These are phyloP conservation scores for Thysanoteuthis rhombus DNA, from an alignment of 2,888 invertebrate species.

Conservation along the genomic window DNA sequence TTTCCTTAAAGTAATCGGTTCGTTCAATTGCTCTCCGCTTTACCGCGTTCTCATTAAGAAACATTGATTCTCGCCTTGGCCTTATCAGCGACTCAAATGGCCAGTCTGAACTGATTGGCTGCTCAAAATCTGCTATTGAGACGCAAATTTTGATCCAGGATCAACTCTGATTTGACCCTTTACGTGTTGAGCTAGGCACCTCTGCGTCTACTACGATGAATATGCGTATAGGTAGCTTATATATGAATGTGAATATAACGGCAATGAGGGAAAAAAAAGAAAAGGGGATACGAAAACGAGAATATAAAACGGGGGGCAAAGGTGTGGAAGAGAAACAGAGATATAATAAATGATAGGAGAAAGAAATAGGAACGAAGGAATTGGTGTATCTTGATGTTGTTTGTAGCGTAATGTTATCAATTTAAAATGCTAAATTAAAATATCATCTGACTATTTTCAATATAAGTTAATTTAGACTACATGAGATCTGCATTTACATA, in stretches of 20 bases:
- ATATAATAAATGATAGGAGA: neutral
- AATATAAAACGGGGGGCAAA: neutral
- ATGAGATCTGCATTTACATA: neutral
- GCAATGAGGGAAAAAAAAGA: neutral
- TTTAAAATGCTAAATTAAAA: neutral
- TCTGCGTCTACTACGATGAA: neutral
- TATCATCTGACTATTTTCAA: neutral
- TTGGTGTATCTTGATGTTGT: too few species aligned
- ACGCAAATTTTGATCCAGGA: slow-evolving; percentile 12
- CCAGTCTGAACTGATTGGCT: neutral
- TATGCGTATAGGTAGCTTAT: neutral
- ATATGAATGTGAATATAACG: neutral
- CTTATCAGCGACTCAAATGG: neutral
- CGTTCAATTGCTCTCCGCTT: neutral
- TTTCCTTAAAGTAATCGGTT: slow-evolving; percentile 12
- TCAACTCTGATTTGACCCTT: neutral
- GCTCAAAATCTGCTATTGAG: neutral
- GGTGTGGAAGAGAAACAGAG: neutral
- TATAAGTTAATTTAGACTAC: neutral
- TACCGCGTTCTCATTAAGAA: neutral
- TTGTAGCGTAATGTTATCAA: too few species aligned
- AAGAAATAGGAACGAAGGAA: neutral
- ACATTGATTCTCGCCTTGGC: neutral
- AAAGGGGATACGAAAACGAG: too few species aligned
- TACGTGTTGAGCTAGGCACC: neutral